Evolutionary conservation across 2,113 vertebrate genomes (phyloP).

Genomic region (Scolopax mira): DNA sequence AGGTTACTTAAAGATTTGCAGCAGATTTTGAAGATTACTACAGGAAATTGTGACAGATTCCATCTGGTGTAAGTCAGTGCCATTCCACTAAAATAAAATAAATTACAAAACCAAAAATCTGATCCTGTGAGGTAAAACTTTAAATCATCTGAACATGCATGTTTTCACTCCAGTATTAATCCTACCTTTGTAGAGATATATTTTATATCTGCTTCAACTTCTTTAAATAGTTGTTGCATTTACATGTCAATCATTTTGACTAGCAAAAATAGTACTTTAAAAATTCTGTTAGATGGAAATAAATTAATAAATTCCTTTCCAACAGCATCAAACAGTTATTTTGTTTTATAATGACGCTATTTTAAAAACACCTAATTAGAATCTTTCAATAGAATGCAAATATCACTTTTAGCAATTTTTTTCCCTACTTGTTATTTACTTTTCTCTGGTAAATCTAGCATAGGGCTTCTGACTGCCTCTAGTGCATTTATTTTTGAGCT

Average conservation of each 20-base stretch:
- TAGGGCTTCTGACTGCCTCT: background rate
- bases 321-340: background rate
- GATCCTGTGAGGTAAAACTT: background rate
- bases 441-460: background rate
- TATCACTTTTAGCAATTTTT: background rate
- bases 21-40: background rate
- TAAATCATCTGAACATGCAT: background rate
- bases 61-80: background rate
- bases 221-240: background rate
- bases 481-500: background rate
- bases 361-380: background rate
- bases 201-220: background rate
- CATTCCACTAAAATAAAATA: background rate
- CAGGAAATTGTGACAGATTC: background rate
- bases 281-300: background rate
- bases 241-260: background rate
- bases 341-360: background rate
- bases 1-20: background rate
- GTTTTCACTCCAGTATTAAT: background rate
- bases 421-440: background rate
- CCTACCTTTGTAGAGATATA: background rate
- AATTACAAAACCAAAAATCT: background rate
- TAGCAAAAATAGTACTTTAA: background rate
- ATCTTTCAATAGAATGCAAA: background rate
- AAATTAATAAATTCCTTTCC: background rate